Base-by-base conservation (phyloP, 2,797 vertebrate species). In the Eidolon dupreanum region DNA sequence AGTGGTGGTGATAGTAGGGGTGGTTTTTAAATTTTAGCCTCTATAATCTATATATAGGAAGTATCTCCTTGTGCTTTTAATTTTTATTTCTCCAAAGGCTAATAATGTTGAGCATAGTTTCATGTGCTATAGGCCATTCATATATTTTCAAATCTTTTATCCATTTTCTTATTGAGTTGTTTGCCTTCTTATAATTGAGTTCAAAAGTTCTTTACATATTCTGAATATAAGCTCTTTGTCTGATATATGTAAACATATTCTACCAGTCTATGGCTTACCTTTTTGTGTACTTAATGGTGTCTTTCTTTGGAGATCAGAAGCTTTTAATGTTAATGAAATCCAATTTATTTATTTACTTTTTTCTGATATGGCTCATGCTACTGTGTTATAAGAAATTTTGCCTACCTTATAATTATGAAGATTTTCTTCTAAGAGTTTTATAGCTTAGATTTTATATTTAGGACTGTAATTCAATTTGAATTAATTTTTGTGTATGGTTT, bases 121-220 rank as follows among this genome's bases (percentile, higher is more conserved):
- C 26, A 57, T 88, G 16, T 81, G 26, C 26, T 43, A 61, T 33
- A 81, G 46, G 5, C 51, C 36, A 94, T 59, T 87, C 81, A 66
- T 74, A 22, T 55, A 8, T 93, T 94, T 82, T 63, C 9, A 88
- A 66, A 88, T 82, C 6, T 89, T 95, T 81, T n/a, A 59, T 33
- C 10, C 13, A 55, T 46, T 81, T 90, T 84, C 22, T 88, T 74
- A 36, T 10, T 83, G 70, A 70, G 19, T 57, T 90, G 4, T 96
- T 73, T 78, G 6, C 19, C 36, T 68, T 70, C 43, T 84, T 84
- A 65, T 51, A 78, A 79, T 28, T 79, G 59, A 88, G 4, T 59
- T 83, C 49, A 61, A 55, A 88, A 75, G 11, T 38, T 88, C 1
- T 84, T 75, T 55, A 59, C 63, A 28, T 88, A 66, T 77, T 59